Percentiles rank a stretch among this genome's conserved stretches.
These are phyloP conservation scores for Dryococelus australis DNA, from an alignment of 2,888 invertebrate genomes.

Conservation along the genomic window DNA sequence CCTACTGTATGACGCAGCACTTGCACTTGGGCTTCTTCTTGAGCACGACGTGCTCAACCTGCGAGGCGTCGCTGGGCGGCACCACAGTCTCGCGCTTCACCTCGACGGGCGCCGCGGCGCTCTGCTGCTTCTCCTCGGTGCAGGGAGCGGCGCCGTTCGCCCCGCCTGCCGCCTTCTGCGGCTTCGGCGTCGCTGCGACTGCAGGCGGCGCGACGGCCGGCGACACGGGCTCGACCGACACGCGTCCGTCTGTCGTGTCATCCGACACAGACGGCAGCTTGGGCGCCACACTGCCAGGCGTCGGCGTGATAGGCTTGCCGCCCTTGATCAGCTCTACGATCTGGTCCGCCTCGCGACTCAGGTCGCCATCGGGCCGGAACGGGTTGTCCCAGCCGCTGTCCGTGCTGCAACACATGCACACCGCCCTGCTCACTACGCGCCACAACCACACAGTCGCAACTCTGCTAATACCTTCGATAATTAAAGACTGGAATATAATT, in stretches of 20 bases:
- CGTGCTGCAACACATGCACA: slow-evolving; percentile 70
- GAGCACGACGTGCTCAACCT: slow-evolving; percentile 90
- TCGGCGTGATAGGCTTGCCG: slow-evolving; percentile 85
- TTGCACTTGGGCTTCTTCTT: slow-evolving; percentile 96
- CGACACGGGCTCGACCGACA: slow-evolving; percentile 59
- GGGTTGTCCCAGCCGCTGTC: slow-evolving; percentile 98
- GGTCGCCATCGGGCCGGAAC: slow-evolving; percentile 94
- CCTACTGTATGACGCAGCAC: slow-evolving; percentile 92
- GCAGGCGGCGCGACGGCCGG: slow-evolving; percentile 44
- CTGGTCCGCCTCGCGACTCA: slow-evolving; percentile 94
- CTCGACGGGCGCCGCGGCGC: slow-evolving; percentile 66
- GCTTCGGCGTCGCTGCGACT: slow-evolving; percentile 48
- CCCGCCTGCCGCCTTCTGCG: slow-evolving; percentile 51
- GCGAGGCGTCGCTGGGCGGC: slow-evolving; percentile 75
- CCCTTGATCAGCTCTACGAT: slow-evolving; percentile 94
- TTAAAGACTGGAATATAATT: too few species aligned
- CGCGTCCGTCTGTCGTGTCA: slow-evolving; percentile 48
- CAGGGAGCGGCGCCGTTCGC: slow-evolving; percentile 55
- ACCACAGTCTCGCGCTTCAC: slow-evolving; percentile 75
- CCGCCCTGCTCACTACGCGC: too few species aligned
- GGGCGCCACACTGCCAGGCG: slow-evolving; percentile 65
- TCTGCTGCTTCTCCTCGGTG: slow-evolving; percentile 53
- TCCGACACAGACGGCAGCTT: slow-evolving; percentile 60
- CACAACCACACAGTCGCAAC: not conserved
- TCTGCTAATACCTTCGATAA: too few species aligned